A percentile compares a stretch with the other conserved stretches of the same genome.
Conservation (phyloP, 2,113 vertebrate species). For the Archilochus colubris region DNA sequence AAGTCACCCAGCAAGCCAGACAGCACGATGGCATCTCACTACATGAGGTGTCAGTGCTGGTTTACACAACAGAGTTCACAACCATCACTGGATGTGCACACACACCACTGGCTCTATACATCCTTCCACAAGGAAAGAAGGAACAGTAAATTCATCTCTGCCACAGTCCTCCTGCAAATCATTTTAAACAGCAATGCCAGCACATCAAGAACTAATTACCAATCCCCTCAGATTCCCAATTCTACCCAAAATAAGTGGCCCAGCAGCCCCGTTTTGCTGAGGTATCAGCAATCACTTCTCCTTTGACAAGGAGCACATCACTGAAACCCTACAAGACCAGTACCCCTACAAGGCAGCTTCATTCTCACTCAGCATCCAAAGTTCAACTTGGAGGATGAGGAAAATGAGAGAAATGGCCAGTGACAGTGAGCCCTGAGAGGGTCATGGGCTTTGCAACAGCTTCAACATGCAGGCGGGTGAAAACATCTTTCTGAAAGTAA, state of each 20-base stretch:
- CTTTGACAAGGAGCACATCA: background rate
- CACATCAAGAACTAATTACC: background rate
- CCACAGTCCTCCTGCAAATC: background rate
- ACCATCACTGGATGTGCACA: accelerated
- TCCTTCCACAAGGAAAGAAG: background rate
- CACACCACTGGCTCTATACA: accelerated
- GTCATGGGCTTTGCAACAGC: constrained; percentile 44
- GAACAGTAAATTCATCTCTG: background rate
- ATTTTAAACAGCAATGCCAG: background rate
- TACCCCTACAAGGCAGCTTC: background rate
- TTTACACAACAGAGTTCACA: background rate
- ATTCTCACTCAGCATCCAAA: background rate
- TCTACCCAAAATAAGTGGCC: background rate
- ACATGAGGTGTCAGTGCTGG: background rate
- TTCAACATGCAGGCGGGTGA: constrained; percentile 53
- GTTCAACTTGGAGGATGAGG: background rate
- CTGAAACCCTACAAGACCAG: background rate
- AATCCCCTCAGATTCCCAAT: background rate
- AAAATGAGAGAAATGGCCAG: background rate
- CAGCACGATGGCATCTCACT: background rate
- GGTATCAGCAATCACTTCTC: background rate
- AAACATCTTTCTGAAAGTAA: constrained; percentile 61
- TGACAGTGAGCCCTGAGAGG: background rate
- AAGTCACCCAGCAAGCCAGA: background rate
- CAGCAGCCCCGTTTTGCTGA: background rate